Evolutionary conservation across 2,888 invertebrate genomes (phyloP), one percentile per base, ranked within the genome.

Genomic region (Nomada fucata): DNA sequence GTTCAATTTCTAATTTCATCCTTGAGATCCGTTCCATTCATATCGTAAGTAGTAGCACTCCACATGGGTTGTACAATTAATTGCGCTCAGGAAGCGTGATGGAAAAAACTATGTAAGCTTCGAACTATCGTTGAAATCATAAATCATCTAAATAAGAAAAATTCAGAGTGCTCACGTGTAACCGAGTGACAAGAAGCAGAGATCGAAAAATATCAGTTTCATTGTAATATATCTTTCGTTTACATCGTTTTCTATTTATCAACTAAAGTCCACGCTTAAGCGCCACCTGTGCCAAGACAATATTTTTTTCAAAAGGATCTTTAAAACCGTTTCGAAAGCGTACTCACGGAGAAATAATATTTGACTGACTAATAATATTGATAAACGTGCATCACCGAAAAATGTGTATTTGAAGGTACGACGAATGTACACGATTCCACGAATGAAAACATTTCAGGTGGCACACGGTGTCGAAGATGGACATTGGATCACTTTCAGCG

Each of bases 231-330:
- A 55, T 65, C 29, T 50, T 55, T 67, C 53, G 44, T 81, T 52
- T 36, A 57, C 59, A 64, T 55, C 47, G 59, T 81, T 81, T 50
- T 82, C 64, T 81, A 81, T 81, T 81, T 81, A 81, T 81, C 74
- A 82, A 69, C 74, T 50, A 74, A 36, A 64, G 53, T 69, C 42
- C 20, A 67, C 36, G 52, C 74, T 81, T 26, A 55, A 74, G 81
- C 81, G 82, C 81, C 81, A 81, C 81, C 82, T 81, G 82, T 81
- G 36, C 11, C 63, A 20, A 53, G 26, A 57, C 18, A 80, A 50
- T 23, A 80, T 80, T 81, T 67, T 79, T 69, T 70, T 63, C 36
- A 64, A 69, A 52, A 57, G 5, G 18, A 64, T 74, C 75, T 81
- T 82, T 26, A 75, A 81, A 81, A 82, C 18, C 53, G 50, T 75